phyloP scores from a whole-genome alignment of 2,797 vertebrate species.

The Ataeniobius toweri region DNA sequence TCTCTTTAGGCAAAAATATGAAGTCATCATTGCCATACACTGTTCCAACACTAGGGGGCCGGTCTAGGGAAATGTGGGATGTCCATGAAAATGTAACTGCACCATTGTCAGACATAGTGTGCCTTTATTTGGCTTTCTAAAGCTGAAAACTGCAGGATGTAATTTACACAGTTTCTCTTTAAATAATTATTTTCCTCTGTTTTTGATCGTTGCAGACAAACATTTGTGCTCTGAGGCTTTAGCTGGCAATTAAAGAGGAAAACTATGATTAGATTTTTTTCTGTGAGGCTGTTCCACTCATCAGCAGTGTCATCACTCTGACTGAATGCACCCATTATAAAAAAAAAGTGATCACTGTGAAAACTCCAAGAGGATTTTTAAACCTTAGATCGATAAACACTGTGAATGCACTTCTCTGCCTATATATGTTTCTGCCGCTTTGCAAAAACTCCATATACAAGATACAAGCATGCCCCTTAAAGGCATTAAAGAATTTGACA shows the following conservation, averaged over 20 bases:
- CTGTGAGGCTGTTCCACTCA: background rate
- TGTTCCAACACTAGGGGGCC: background rate
- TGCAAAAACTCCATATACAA: background rate
- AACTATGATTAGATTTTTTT: background rate
- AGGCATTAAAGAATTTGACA: background rate
- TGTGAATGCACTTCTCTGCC: background rate
- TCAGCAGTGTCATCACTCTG: background rate
- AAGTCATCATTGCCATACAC: slow-evolving; percentile 20
- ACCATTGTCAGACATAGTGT: too few relatives aligned
- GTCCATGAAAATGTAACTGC: too few relatives aligned
- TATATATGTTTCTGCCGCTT: background rate
- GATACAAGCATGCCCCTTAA: background rate
- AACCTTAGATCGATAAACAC: background rate
- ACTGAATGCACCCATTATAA: background rate
- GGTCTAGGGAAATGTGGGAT: background rate
- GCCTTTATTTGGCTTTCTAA: too few relatives aligned
- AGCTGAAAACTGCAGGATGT: too few relatives aligned
- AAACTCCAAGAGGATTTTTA: background rate
- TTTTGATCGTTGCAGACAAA: too few relatives aligned
- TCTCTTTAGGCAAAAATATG: background rate
- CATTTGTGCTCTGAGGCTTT: too few relatives aligned
- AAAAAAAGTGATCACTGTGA: background rate
- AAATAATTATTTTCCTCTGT: too few relatives aligned
- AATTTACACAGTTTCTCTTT: too few relatives aligned
- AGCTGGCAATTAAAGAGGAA: background rate